Evolutionary conservation across 2,888 invertebrate genomes (phyloP), one percentile per base, ranked within the genome.

Genomic region (Cosmopolites sordidus): DNA sequence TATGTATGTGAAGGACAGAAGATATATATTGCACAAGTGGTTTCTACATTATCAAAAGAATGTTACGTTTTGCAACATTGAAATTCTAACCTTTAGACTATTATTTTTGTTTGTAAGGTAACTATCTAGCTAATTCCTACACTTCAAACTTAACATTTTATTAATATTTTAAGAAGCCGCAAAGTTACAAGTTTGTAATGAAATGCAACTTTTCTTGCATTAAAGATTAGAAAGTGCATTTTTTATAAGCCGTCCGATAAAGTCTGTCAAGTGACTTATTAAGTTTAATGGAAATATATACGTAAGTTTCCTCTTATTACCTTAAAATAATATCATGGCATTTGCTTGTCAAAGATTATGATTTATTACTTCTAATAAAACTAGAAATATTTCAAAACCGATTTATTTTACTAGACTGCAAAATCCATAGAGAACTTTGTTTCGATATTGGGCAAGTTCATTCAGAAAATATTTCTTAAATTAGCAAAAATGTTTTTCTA

Each of bases 211-310:
- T 43, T 43, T 22, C n/a, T 22, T 22, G 22, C 22, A 22, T 22
- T 43, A 29, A 29, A 14, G 1, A 43, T 43, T 16, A 14, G 3
- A 15, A 16, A 45, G 18, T 14, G 22, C 38, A 39, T 46, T 46
- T 39, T 15, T 46, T 39, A 27, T 5, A 27, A 17, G 6, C 33
- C 17, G 5, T 4, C 12, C 50, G 40, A 50, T 44, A 44, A 29
- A 44, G 50, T 37, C 44, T 33, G 2, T 41, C 43, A 48, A 48
- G 47, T 44, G 22, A 43, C 46, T 46, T 51, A 42, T 51, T 51
- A 46, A 42, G 22, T 49, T 44, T 54, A 53, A 53, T 53, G 48
- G 48, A 48, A 53, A 48, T 48, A 48, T 30, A 39, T 42, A 53
- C 47, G 33, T 48, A 48, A 43, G 40, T 33, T 33, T 49, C 42